These are phyloP conservation scores for Notamacropus eugenii DNA, from an alignment of 2,797 vertebrate species.

Conservation along the genomic window DNA sequence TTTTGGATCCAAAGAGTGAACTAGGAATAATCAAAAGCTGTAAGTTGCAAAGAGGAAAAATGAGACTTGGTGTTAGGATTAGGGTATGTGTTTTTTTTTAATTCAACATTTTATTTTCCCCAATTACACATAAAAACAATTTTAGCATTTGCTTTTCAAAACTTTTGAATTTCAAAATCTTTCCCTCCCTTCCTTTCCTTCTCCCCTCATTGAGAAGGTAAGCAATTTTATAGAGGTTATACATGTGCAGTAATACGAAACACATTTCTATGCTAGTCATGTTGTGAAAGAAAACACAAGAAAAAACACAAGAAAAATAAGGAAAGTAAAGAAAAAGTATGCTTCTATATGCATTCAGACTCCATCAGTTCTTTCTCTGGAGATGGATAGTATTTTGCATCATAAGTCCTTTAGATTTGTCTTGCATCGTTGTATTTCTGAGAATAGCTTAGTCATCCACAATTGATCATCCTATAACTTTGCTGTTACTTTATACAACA, in stretches of 20 bases:
- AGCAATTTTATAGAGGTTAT: background rate
- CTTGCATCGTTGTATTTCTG: background rate
- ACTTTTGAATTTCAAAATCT: background rate
- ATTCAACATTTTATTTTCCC: background rate
- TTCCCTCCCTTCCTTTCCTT: background rate
- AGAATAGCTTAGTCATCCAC: background rate
- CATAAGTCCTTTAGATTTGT: background rate
- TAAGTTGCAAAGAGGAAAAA: background rate
- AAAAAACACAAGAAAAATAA: background rate
- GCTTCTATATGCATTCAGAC: background rate
- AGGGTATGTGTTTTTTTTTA: background rate
- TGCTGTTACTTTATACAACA: background rate
- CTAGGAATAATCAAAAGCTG: background rate
- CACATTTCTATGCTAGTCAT: background rate
- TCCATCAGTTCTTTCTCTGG: background rate
- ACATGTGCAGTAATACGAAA: background rate
- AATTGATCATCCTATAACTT: background rate
- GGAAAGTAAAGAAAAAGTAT: background rate
- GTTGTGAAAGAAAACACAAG: background rate
- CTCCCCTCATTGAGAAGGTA: background rate
- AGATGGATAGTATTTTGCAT: background rate
- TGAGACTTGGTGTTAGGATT: background rate
- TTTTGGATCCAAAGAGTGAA: background rate
- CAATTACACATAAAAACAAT: background rate
- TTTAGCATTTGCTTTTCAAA: background rate